Base-by-base conservation (phyloP, 2,113 vertebrate species). In the Ceyx margarethae region DNA sequence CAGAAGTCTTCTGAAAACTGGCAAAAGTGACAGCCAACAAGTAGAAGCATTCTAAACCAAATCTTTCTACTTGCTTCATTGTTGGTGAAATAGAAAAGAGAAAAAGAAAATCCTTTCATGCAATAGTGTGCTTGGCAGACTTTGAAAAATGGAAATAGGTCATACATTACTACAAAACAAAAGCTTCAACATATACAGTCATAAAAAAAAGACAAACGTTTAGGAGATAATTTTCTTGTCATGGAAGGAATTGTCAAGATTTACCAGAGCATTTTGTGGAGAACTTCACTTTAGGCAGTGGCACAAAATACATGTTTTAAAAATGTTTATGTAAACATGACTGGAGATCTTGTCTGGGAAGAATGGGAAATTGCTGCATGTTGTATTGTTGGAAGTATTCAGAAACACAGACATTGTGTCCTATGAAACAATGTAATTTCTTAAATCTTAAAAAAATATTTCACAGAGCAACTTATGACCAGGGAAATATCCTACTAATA, bases 61-160 rank as follows among this genome's bases (percentile, higher is more conserved):
- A 50, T 82, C 61, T 82, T 94, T 87, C 35, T 71, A 31, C 16
- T 92, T 5, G 2, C 56, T 86, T 82, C 35, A 10, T 50, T 91
- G 28, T 74, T 85, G 33, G 35, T 53, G 22, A 89, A 93, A 79
- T 60, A 87, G 68, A 82, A 90, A 89, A 90, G 13, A 81, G 35
- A 68, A 84, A 92, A 78, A 54, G 7, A 78, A 92, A 91, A 71
- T 79, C 26, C 69, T 87, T 93, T 89, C 18, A 51, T 89, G 67
- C 51, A 51, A 11, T 76, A 64, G 51, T 60, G 35, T 85, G 29
- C 56, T 82, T 92, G 91, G 84, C 81, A 95, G 64, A 61, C 72
- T 85, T 91, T 29, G 26, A 89, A 94, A 94, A 92, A 85, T 74
- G 9, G 68, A 87, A 82, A 93, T 94, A 89, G 51, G 82, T 74